Conservation (phyloP, 2,888 invertebrate species). For the Lithophane leautieri region DNA sequence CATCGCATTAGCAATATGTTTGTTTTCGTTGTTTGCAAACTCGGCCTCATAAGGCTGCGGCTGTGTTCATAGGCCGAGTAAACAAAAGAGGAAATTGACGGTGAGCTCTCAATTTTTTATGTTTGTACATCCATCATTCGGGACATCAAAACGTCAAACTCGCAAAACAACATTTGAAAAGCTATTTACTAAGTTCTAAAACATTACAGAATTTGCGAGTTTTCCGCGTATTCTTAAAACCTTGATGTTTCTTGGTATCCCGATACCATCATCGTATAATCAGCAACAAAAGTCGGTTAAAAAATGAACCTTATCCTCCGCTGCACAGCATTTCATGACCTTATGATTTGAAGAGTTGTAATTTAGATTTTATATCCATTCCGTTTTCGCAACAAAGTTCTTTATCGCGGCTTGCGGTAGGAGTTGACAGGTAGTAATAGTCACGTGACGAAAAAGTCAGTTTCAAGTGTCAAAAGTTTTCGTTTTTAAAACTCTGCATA, state of each 20-base stretch:
- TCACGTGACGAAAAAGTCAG: not conserved
- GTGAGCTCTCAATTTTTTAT: constrained; percentile 36
- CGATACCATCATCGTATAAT: not conserved
- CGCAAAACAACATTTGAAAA: constrained; percentile 44
- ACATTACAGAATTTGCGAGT: constrained; percentile 30
- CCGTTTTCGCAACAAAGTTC: not conserved
- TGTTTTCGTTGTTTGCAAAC: constrained; percentile 32
- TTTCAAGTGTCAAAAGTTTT: too few species aligned
- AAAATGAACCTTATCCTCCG: not conserved
- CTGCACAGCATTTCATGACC: not conserved
- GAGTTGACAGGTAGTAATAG: not conserved
- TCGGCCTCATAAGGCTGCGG: constrained; percentile 34
- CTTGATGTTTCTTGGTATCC: constrained; percentile 1
- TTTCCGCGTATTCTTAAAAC: constrained; percentile 19
- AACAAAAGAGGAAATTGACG: constrained; percentile 43
- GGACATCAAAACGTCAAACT: constrained; percentile 53
- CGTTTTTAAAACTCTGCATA: too few species aligned
- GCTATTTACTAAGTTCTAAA: constrained; percentile 44
- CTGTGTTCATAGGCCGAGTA: constrained; percentile 22
- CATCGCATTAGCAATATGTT: constrained; percentile 15
- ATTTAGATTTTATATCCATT: not conserved
- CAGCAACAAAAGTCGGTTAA: not conserved
- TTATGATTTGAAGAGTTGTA: not conserved
- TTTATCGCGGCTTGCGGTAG: not conserved
- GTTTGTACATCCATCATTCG: constrained; percentile 52